Conservation (phyloP, 1,140 invertebrate genomes). For the Stegodyphus mimosarum region DNA sequence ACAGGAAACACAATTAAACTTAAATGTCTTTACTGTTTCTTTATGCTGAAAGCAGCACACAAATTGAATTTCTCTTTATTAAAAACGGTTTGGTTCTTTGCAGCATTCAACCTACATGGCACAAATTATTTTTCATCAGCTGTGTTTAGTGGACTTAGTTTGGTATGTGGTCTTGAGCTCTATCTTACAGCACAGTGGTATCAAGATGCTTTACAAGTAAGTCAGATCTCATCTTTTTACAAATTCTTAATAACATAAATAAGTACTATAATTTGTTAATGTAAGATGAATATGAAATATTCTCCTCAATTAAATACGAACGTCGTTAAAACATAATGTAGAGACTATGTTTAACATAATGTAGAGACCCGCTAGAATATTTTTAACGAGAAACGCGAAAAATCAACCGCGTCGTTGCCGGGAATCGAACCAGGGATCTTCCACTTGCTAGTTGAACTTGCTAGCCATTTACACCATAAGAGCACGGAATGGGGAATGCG, state of each 20-base stretch:
- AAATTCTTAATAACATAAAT: neutral
- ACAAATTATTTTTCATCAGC: constrained; percentile 31
- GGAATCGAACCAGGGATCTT: too few species aligned
- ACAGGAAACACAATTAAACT: neutral
- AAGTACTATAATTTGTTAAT: neutral
- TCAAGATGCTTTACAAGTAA: constrained; percentile 38
- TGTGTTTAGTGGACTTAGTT: constrained; percentile 31
- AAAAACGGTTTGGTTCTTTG: neutral
- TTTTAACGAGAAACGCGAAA: too few species aligned
- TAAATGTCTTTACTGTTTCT: neutral
- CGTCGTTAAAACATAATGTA: neutral
- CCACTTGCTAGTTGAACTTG: too few species aligned
- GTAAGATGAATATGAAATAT: neutral
- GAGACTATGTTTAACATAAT: neutral
- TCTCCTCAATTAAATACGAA: neutral
- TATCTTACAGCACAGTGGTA: constrained; percentile 39
- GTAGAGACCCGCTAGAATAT: neutral
- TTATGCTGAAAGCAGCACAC: neutral
- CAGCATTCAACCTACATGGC: constrained; percentile 9
- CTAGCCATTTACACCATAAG: too few species aligned
- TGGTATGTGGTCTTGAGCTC: constrained; percentile 29
- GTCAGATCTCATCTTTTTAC: neutral
- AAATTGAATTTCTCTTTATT: neutral
- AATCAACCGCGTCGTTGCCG: too few species aligned
- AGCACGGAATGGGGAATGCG: too few species aligned